Evolutionary conservation across 2,797 vertebrate genomes (phyloP), one percentile per base, ranked within the genome.

Genomic region (Rhincodon typus): DNA sequence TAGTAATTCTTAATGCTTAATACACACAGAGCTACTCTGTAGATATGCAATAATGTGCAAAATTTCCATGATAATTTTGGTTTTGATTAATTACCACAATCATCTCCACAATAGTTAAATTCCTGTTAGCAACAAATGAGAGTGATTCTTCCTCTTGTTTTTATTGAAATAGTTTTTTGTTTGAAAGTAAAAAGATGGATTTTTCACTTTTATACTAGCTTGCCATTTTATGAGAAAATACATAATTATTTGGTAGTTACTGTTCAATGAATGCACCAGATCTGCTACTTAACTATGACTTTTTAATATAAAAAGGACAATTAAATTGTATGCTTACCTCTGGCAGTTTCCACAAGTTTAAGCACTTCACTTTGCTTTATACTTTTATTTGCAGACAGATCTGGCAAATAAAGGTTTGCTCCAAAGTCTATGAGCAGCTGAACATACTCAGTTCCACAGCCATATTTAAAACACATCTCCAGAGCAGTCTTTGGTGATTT

Each of bases 401-500:
- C 96, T 1, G 98, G 98, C 95, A 99, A 97, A 96, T 98, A 98
- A 66, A 99, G 97, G 0, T 99, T 98, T 77, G 99, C 99, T 95
- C 99, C 99, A 95, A 99, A 99, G 97, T 99, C 98, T 94, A 99
- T 97, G 95, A 99, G 98, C n/a, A 99, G 97, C 96, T 98, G 97
- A 82, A 99, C 96, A 97, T 98, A 99, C 94, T 98, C 97, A 0
- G 96, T 70, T 50, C 96, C 97, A 46, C 98, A 99, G 95, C 98
- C 97, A 3, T 99, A 98, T 87, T 97, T 98, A 53, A 99, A 97
- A 96, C 99, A 99, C 96, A 98, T 98, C 96, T 99, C 99, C 96
- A 99, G 97, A 15, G 99, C 98, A 0, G 98, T 99, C 97, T 98
- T 98, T n/a, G 98, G 98, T 96, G 98, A 97, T 96, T 98, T 98